Percentiles rank a stretch among this genome's conserved stretches.
phyloP scores from a whole-genome alignment of 2,888 invertebrate species.

The Dryococelus australis region DNA sequence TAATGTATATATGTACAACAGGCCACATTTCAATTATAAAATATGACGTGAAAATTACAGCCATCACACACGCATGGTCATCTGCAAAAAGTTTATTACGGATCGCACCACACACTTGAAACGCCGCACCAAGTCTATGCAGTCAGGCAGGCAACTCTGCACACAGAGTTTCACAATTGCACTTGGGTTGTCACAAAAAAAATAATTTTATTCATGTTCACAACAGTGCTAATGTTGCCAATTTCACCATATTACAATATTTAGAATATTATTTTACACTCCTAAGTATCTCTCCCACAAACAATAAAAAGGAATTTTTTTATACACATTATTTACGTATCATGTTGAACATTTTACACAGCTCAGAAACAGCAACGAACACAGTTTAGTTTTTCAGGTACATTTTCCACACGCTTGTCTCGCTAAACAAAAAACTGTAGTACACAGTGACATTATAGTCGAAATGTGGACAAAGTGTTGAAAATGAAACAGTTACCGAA shows the following conservation, averaged over 20 bases:
- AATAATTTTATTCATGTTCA: too few species aligned
- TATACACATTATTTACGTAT: slow-evolving; percentile 7
- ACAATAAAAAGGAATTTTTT: neutral
- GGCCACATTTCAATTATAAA: slow-evolving; percentile 36
- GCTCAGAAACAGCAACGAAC: neutral
- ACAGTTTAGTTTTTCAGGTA: neutral
- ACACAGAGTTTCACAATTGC: slow-evolving; percentile 37
- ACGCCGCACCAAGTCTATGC: neutral
- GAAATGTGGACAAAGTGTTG: neutral
- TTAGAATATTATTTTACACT: slow-evolving; percentile 34
- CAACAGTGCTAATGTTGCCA: slow-evolving; percentile 26
- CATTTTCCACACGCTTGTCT: neutral
- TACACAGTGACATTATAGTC: neutral
- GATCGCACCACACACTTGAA: neutral
- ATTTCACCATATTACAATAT: slow-evolving; percentile 18
- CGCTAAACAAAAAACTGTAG: neutral
- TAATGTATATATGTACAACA: slow-evolving; percentile 34
- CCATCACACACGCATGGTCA: slow-evolving; percentile 20
- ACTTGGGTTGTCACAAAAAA: slow-evolving; percentile 36
- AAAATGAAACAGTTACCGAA: neutral
- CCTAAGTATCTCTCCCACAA: neutral
- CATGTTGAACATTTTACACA: neutral
- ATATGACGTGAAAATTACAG: slow-evolving; percentile 36
- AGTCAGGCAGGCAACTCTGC: slow-evolving; percentile 31
- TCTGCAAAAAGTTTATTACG: neutral